Evolutionary conservation across 2,797 vertebrate species (phyloP).

Genomic region (Meda fulgida): DNA sequence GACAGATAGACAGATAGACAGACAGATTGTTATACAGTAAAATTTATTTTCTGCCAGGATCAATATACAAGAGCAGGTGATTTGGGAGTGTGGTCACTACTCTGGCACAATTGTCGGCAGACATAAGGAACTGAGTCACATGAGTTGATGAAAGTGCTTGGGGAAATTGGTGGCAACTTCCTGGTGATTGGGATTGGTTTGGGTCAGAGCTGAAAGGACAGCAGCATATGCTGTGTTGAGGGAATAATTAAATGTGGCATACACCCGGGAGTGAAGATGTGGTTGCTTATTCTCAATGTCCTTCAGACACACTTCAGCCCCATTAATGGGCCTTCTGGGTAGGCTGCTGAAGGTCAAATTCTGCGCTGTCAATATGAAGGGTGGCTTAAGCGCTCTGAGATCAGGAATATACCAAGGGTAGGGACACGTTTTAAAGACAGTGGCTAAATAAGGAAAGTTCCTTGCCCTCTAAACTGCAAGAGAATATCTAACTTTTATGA

Average conservation of each 20-base stretch:
- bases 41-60: neutral
- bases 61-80: neutral
- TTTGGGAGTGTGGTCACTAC: slow-evolving; percentile 1
- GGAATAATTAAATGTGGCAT: slow-evolving; percentile 54
- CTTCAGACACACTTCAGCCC: slow-evolving; percentile 43
- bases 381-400: slow-evolving; percentile 56
- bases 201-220: slow-evolving; percentile 51
- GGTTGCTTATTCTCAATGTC: slow-evolving; percentile 33
- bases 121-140: neutral
- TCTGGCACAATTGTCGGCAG: neutral
- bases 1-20: too few species aligned
- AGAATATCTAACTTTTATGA: neutral
- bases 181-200: slow-evolving; percentile 33
- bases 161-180: slow-evolving; percentile 22
- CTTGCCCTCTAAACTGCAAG: slow-evolving; percentile 30
- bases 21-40: neutral
- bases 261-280: slow-evolving; percentile 32
- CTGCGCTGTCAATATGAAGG: slow-evolving; percentile 51
- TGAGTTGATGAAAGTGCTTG: slow-evolving; percentile 30
- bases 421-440: slow-evolving; percentile 38
- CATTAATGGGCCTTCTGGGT: slow-evolving; percentile 53
- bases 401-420: slow-evolving; percentile 32
- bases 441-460: slow-evolving; percentile 31
- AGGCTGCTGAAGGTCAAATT: slow-evolving; percentile 50
- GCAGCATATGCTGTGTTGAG: slow-evolving; percentile 43